phyloP scores from a whole-genome alignment of 2,888 invertebrate genomes.

The Chrysolina oricalcia region DNA sequence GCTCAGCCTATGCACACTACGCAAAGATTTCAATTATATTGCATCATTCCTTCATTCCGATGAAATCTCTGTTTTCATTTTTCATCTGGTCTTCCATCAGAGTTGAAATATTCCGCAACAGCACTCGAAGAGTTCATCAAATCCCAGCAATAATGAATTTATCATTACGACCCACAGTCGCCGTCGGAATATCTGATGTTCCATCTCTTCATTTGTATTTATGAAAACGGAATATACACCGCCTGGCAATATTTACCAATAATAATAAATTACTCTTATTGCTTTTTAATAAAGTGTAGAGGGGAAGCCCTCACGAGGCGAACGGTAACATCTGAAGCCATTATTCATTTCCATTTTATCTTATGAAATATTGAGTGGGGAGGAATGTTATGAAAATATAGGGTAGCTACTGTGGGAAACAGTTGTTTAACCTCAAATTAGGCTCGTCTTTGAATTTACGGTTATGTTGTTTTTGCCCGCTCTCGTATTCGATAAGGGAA shows the following conservation, averaged over 20 bases:
- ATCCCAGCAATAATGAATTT: constrained; percentile 12
- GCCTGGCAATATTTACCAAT: constrained; percentile 42
- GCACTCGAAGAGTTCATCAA: constrained; percentile 13
- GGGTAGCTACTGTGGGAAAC: constrained; percentile 52
- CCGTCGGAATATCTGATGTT: not conserved
- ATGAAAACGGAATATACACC: constrained; percentile 21
- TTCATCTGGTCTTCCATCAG: not conserved
- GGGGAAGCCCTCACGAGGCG: constrained; percentile 48
- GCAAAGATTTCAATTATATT: no score
- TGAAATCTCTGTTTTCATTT: not conserved
- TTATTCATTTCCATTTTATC: constrained; percentile 60
- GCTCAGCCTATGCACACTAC: no score
- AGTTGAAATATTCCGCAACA: not conserved
- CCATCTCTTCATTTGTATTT: not conserved
- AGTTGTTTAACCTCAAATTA: constrained; percentile 60
- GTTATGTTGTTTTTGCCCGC: not conserved
- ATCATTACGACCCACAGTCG: not conserved
- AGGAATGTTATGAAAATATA: constrained; percentile 60
- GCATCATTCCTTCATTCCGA: no score
- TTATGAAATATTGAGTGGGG: constrained; percentile 62
- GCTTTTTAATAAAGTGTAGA: constrained; percentile 58
- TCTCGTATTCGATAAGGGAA: not conserved
- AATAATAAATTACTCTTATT: constrained; percentile 55
- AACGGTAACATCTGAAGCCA: constrained; percentile 53
- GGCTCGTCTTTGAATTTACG: constrained; percentile 17